Conservation (phyloP, 2,888 invertebrate genomes). For the Lasioglossum calceatum region DNA sequence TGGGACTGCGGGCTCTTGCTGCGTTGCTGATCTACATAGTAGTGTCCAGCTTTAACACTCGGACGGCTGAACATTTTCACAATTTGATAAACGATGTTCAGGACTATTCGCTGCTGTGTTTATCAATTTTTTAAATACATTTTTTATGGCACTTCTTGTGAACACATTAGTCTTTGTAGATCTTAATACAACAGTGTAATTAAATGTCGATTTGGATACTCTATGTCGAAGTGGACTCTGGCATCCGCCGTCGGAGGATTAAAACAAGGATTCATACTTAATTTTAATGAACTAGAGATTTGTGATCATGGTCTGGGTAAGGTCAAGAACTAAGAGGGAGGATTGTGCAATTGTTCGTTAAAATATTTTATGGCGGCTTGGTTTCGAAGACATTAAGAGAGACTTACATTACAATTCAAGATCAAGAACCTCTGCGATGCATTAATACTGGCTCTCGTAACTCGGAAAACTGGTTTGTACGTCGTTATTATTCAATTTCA, state of each 20-base stretch:
- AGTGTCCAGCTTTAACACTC: neutral
- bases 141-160: neutral
- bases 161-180: neutral
- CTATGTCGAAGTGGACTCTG: neutral
- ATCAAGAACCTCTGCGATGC: neutral
- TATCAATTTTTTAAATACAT: neutral
- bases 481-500: neutral
- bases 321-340: too few species aligned
- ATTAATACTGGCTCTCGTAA: neutral
- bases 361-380: neutral
- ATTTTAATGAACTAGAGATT: neutral
- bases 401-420: neutral
- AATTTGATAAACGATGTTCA: neutral
- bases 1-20: neutral
- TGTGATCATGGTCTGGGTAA: neutral
- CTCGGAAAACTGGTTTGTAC: neutral
- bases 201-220: neutral
- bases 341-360: neutral
- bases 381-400: too few species aligned
- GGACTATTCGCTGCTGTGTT: neutral
- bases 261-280: neutral
- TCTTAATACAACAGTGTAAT: neutral
- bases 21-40: neutral
- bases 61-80: neutral
- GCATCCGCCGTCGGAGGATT: neutral